Percentiles rank a stretch among this genome's conserved stretches.
phyloP scores from a whole-genome alignment of 2,113 vertebrate genomes.

The Polypterus bichir region DNA sequence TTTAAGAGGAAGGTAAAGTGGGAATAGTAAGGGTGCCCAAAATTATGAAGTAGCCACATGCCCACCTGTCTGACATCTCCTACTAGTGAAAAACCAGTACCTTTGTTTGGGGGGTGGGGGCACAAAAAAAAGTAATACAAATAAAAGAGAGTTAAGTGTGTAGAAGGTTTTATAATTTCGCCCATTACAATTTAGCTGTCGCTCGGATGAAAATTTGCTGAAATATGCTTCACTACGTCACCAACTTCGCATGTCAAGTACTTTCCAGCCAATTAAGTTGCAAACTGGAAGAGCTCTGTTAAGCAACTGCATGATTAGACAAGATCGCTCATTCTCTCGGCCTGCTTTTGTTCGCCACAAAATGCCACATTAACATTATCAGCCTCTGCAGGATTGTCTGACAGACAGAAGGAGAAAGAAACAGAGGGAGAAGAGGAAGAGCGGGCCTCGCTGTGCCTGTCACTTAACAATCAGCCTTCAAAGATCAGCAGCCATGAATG shows the following conservation, averaged over 20 bases:
- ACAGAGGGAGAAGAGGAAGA: slow-evolving; percentile 44
- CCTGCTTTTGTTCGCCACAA: slow-evolving; percentile 85
- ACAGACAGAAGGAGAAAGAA: slow-evolving; percentile 37
- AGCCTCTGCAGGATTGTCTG: slow-evolving; percentile 78
- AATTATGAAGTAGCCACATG: too few relatives aligned
- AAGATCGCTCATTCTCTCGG: slow-evolving; percentile 92
- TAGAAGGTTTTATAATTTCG: slow-evolving; percentile 99
- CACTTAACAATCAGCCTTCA: slow-evolving; percentile 79
- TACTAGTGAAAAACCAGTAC: too few relatives aligned
- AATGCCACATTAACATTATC: slow-evolving; percentile 88
- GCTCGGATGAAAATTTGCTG: slow-evolving; percentile 96
- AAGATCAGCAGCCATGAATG: slow-evolving; percentile 69
- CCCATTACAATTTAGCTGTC: slow-evolving; percentile 99
- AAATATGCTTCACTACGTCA: slow-evolving; percentile 80
- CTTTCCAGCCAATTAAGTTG: slow-evolving; percentile 99
- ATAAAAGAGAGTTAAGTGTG: slow-evolving; percentile 83
- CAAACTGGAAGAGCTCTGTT: slow-evolving; percentile 74
- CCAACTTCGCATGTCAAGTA: slow-evolving; percentile 99
- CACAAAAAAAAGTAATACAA: neutral
- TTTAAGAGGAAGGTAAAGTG: slow-evolving; percentile 1
- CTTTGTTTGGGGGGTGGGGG: too few relatives aligned
- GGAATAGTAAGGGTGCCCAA: neutral
- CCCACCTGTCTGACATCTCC: too few relatives aligned
- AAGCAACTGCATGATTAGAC: slow-evolving; percentile 99
- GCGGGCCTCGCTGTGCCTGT: slow-evolving; percentile 66